These are phyloP conservation scores for Axis porcinus DNA, from an alignment of 2,113 vertebrate species.

Conservation along the genomic window DNA sequence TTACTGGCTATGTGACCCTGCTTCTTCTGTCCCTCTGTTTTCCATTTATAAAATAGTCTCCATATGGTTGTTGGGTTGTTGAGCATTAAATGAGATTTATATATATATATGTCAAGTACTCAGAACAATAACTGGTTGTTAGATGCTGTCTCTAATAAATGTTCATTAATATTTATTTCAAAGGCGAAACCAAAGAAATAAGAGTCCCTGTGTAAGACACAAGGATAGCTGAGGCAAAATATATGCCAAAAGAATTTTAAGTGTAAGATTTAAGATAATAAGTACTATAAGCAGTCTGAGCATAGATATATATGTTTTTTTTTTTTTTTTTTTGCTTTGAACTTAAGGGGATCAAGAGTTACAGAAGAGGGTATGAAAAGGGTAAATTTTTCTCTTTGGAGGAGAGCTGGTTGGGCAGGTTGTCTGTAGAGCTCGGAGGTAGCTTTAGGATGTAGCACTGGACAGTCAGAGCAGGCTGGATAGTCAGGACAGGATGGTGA, in stretches of 20 bases:
- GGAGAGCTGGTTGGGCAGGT: neutral
- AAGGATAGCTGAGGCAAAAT: neutral
- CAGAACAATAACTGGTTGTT: neutral
- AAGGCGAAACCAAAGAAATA: neutral
- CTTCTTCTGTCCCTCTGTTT: neutral
- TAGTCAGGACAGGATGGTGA: neutral
- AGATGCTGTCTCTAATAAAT: neutral
- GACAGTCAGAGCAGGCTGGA: neutral
- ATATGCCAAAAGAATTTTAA: neutral
- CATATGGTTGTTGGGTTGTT: neutral
- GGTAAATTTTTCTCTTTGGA: neutral
- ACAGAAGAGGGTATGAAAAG: neutral
- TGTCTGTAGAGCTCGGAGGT: neutral
- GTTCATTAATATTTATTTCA: neutral
- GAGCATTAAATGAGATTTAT: neutral
- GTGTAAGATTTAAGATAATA: neutral
- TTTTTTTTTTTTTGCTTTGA: neutral
- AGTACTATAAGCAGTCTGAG: neutral
- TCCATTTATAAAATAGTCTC: neutral
- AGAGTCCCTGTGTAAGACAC: neutral
- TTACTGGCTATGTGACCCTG: neutral
- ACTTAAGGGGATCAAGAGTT: neutral
- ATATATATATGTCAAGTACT: neutral
- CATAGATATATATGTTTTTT: neutral
- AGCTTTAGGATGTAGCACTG: neutral